Evolutionary conservation across 2,888 invertebrate genomes (phyloP).

Genomic region (Uloborus plumipes): DNA sequence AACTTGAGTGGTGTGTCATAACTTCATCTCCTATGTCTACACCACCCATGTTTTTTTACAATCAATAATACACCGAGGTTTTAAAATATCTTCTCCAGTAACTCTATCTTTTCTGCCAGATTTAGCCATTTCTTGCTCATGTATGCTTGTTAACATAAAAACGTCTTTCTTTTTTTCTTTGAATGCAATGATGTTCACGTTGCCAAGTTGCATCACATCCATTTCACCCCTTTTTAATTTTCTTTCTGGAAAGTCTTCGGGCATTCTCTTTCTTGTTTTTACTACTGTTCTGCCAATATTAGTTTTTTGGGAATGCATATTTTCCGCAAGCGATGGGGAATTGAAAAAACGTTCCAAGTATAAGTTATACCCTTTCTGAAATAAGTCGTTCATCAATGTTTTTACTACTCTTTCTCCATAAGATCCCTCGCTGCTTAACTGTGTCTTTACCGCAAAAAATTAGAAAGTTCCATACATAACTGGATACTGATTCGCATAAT

Average conservation of each 20-base stretch:
- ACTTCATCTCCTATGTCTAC: neutral
- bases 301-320: no score
- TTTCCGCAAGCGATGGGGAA: slow-evolving; percentile 9
- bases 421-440: neutral
- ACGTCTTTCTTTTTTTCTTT: slow-evolving; percentile 4
- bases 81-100: slow-evolving; percentile 16
- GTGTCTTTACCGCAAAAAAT: slow-evolving; percentile 15
- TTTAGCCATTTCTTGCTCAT: slow-evolving; percentile 18
- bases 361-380: no score
- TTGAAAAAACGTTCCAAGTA: slow-evolving; percentile 11
- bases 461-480: slow-evolving; percentile 8
- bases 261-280: slow-evolving; percentile 17
- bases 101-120: slow-evolving; percentile 21
- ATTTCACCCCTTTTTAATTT: slow-evolving; percentile 10
- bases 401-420: neutral
- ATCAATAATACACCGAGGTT: neutral
- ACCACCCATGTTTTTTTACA: neutral
- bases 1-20: no score
- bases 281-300: slow-evolving; percentile 12
- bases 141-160: slow-evolving; percentile 12
- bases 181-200: no score
- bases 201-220: slow-evolving; percentile 9
- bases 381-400: no score
- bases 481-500: slow-evolving; percentile 10
- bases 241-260: slow-evolving; percentile 9